phyloP scores from a whole-genome alignment of 1,140 invertebrate genomes.

The Berghia stephanieae region DNA sequence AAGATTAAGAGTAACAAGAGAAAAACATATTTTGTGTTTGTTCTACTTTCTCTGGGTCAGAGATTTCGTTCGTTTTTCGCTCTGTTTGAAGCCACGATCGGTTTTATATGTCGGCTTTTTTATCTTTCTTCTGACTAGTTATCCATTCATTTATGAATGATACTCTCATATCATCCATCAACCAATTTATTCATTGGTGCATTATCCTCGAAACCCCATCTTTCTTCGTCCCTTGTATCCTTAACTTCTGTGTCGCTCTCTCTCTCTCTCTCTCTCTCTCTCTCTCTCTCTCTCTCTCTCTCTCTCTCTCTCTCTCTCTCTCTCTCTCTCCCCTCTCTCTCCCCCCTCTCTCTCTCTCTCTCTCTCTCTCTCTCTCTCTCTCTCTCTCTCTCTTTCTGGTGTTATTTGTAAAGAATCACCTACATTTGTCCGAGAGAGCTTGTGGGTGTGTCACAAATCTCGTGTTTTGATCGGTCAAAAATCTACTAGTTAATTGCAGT shows the following conservation, averaged over 20 bases:
- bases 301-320: background rate
- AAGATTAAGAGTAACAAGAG: too few relatives aligned
- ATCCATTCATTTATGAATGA: too few relatives aligned
- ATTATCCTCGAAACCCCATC: slow-evolving; percentile 3
- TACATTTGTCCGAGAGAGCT: too few relatives aligned
- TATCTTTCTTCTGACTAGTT: too few relatives aligned
- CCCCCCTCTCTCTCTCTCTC: slow-evolving; percentile 9
- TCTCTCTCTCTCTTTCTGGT: slow-evolving; percentile 33
- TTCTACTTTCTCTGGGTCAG: background rate
- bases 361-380: slow-evolving; percentile 32
- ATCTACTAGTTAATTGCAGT: too few relatives aligned
- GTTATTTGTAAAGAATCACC: background rate
- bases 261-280: background rate
- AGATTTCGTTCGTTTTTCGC: background rate
- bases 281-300: slow-evolving; percentile 4
- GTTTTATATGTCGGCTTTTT: background rate
- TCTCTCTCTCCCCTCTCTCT: background rate
- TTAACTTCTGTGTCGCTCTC: background rate
- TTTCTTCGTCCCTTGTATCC: background rate
- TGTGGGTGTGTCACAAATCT: too few relatives aligned
- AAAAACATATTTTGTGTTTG: background rate
- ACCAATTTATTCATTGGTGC: background rate
- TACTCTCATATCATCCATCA: background rate
- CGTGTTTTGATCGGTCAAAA: too few relatives aligned
- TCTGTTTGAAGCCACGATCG: background rate